Conservation (phyloP, 2,797 vertebrate species). For the Neosilurus hyrtlii region DNA sequence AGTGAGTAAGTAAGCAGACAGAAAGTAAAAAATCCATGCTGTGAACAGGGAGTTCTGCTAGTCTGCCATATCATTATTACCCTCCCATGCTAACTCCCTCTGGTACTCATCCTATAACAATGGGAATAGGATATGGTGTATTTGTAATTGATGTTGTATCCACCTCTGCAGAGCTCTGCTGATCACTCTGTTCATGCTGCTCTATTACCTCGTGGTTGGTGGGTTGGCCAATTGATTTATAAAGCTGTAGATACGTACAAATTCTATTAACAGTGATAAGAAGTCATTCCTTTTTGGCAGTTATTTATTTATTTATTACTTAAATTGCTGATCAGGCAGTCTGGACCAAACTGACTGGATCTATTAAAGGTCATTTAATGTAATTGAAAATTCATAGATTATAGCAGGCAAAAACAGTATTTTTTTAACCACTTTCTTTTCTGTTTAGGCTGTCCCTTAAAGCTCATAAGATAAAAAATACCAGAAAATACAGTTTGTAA, state of each 20-base stretch:
- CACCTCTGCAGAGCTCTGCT: conserved; percentile 53
- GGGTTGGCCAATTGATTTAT: conserved; percentile 69
- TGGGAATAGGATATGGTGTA: conserved; percentile 72
- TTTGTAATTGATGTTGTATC: conserved; percentile 68
- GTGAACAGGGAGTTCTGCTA: conserved; percentile 5
- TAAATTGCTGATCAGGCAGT: conserved; percentile 9
- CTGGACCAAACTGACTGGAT: neutral
- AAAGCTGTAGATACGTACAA: conserved; percentile 40
- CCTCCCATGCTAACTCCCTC: conserved; percentile 55
- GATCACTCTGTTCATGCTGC: conserved; percentile 59
- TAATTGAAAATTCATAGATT: conserved; percentile 1
- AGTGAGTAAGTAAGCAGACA: conserved; percentile 1
- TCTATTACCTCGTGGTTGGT: conserved; percentile 56
- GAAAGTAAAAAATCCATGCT: conserved; percentile 9
- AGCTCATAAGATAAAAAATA: neutral
- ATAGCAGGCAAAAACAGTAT: neutral
- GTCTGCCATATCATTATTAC: conserved; percentile 21
- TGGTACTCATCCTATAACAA: conserved; percentile 67
- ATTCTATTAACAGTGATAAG: conserved; percentile 62
- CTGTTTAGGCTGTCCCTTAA: neutral
- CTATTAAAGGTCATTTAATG: neutral
- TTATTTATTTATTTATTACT: conserved; percentile 58
- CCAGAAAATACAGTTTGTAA: neutral
- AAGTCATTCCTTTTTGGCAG: conserved; percentile 56
- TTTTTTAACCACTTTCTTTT: neutral